Evolutionary conservation across 2,888 invertebrate species (phyloP).

Genomic region (Anarsia innoxiella): DNA sequence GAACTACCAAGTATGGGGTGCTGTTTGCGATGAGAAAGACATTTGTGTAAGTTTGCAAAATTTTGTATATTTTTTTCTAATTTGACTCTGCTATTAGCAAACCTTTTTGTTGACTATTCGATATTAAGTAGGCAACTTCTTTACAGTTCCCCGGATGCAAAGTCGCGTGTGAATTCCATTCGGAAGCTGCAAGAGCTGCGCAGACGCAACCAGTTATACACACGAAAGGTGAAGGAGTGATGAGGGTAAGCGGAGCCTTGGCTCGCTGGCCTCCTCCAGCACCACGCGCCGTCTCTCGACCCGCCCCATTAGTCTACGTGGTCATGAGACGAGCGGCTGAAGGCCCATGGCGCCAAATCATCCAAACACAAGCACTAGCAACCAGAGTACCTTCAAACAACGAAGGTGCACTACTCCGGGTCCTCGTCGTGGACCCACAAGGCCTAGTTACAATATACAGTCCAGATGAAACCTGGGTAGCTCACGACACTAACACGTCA

Average conservation of each 20-base stretch:
- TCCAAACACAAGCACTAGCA: constrained; percentile 78
- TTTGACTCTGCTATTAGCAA: neutral
- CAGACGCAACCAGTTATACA: constrained; percentile 82
- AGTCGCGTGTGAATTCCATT: constrained; percentile 81
- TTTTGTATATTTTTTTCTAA: neutral
- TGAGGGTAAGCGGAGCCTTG: constrained; percentile 77
- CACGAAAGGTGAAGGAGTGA: constrained; percentile 81
- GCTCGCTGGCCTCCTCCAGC: constrained; percentile 80
- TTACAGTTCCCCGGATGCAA: constrained; percentile 83
- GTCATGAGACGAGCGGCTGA: constrained; percentile 79
- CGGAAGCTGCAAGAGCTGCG: constrained; percentile 76
- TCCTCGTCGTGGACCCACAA: constrained; percentile 81
- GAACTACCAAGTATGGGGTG: constrained; percentile 82
- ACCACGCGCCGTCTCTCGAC: constrained; percentile 71
- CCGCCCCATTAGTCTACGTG: constrained; percentile 79
- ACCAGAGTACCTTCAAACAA: constrained; percentile 79
- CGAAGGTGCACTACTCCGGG: constrained; percentile 78
- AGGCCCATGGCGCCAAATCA: constrained; percentile 79
- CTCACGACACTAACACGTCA: constrained; percentile 70
- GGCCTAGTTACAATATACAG: constrained; percentile 82
- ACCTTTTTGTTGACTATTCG: neutral
- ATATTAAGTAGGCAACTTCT: constrained; percentile 21
- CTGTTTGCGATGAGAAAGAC: constrained; percentile 81
- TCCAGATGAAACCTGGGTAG: constrained; percentile 77
- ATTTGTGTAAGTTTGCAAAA: constrained; percentile 78